Evolutionary conservation across 1,140 invertebrate species (phyloP).

Genomic region (Ylistrum balloti): DNA sequence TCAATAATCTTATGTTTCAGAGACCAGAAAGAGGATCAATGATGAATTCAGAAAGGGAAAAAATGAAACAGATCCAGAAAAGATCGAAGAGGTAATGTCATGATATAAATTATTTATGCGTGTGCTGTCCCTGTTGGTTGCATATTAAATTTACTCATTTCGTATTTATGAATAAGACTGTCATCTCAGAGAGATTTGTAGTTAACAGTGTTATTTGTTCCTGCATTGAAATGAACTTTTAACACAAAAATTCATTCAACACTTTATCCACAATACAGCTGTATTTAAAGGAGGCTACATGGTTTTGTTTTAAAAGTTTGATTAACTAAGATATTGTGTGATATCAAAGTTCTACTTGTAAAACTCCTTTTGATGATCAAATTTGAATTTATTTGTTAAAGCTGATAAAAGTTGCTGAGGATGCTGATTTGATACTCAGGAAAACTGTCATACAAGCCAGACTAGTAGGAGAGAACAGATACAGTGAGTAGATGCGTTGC

Average conservation of each 20-base stretch:
- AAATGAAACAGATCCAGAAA: slow-evolving; percentile 64
- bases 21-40: slow-evolving; percentile 68
- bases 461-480: slow-evolving; percentile 62
- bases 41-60: slow-evolving; percentile 71
- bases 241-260: no score
- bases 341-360: no score
- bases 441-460: slow-evolving; percentile 68
- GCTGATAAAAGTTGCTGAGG: slow-evolving; percentile 66
- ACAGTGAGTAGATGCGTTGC: slow-evolving; percentile 50
- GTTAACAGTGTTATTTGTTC: no score
- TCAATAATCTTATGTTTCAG: slow-evolving; percentile 68
- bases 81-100: slow-evolving; percentile 69
- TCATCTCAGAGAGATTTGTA: no score
- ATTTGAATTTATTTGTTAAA: slow-evolving; percentile 54
- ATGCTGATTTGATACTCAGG: slow-evolving; percentile 64
- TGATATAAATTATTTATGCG: not conserved
- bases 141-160: no score
- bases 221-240: no score
- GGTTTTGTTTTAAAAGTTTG: no score
- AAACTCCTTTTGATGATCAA: not conserved
- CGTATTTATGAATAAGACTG: no score
- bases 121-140: no score
- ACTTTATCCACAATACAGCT: no score
- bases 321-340: no score
- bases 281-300: no score